A percentile compares a stretch with the other conserved stretches of the same genome.
Evolutionary conservation across 2,888 invertebrate genomes (phyloP).

Genomic region (Lottia scabra): DNA sequence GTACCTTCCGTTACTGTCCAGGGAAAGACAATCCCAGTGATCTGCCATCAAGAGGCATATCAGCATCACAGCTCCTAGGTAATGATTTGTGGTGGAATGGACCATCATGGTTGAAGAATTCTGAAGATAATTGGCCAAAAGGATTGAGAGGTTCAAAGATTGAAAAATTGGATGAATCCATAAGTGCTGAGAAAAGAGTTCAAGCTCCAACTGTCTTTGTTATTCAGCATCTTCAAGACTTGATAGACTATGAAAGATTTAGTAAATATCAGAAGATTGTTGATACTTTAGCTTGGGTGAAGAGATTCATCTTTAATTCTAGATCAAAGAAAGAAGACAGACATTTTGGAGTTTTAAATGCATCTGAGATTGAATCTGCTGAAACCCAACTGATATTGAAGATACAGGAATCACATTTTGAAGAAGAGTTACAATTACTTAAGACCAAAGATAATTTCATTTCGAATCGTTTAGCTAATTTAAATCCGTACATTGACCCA

Average conservation of each 20-base stretch:
- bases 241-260: not conserved
- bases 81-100: too few relatives aligned
- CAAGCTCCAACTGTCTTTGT: not conserved
- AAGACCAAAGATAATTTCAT: not conserved
- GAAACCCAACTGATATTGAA: not conserved
- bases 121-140: not conserved
- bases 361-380: not conserved
- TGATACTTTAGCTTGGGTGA: not conserved
- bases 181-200: not conserved
- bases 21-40: not conserved
- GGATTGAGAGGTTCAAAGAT: not conserved
- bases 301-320: not conserved
- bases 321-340: not conserved
- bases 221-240: not conserved
- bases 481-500: not conserved
- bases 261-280: not conserved
- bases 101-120: too few relatives aligned
- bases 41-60: not conserved
- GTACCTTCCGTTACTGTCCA: not conserved
- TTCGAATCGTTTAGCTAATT: not conserved
- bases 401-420: not conserved
- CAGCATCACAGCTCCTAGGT: too few relatives aligned
- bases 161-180: not conserved
- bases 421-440: not conserved
- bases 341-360: not conserved